Base-by-base conservation (phyloP, 2,888 invertebrate species). In the Drosophila testacea region DNA sequence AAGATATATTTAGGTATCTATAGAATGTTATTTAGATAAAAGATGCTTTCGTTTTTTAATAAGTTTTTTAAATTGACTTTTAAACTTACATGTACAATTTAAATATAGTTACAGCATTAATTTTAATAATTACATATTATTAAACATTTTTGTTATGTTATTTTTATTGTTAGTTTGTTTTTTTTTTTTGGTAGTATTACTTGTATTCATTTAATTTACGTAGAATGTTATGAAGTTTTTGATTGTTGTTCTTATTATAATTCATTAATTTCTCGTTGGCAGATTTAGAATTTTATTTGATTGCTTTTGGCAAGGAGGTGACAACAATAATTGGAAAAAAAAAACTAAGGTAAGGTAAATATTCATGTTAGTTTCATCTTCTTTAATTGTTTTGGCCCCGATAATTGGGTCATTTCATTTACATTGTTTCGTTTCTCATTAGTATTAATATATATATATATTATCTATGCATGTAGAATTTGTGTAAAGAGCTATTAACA, bases 401-500 rank as follows among this genome's bases (percentile, higher is more conserved):
- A 38, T 22, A 44, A 48, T 13, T 63, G 70, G 70, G 71, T 59
- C 50, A 41, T 34, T 9, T 50, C 41, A 66, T 68, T 65, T 63
- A 69, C 65, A 69, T 73, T 48, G 10, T 41, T 44, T 36, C 63
- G 69, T 68, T 55, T 10, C 32, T 32, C 22, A 10, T 42, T n/a
- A 22, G 38, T 22, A 36, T 32, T 48, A 38, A n/a, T 36, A 54
- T 39, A 28, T 30, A 42, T 59, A 68, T 55, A 22, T 73, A 47
- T 41, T 72, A 62, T 44, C 42, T 50, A 67, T 46, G 41, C 68
- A 46, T 65, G 48, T 64, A 50, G 32, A 73, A 48, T 64, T 52
- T 42, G 48, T 65, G 66, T 81, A 82, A 77, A 77, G 67, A 83
- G 50, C 81, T 83, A 81, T 73, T 81, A 81, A 85, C 81, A 83